Percentiles rank a stretch among this genome's conserved stretches.
phyloP scores from a whole-genome alignment of 2,113 vertebrate species.

The Hyaena hyaena region DNA sequence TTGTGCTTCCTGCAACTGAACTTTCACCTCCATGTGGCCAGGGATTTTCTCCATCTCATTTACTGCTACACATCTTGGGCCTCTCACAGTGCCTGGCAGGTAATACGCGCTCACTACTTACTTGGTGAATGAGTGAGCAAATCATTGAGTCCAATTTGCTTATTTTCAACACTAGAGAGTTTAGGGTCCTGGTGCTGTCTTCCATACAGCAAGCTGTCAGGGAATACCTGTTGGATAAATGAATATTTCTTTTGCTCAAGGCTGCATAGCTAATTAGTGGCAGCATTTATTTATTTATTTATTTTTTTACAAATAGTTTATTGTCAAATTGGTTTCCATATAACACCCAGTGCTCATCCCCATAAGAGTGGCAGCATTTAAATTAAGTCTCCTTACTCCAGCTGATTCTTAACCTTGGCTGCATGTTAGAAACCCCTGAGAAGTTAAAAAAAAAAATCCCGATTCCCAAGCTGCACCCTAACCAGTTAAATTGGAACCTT shows the following conservation, averaged over 20 bases:
- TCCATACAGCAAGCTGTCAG: not conserved
- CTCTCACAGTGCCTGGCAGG: not conserved
- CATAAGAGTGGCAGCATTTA: not conserved
- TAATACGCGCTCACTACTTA: not conserved
- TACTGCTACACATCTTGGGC: not conserved
- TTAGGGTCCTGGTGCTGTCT: not conserved
- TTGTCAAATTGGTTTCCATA: too few species aligned
- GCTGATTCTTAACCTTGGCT: conserved; percentile 43
- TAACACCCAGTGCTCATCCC: too few species aligned
- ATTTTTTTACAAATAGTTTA: too few species aligned
- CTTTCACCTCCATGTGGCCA: not conserved
- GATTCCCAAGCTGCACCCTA: not conserved
- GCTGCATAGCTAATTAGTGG: conserved; percentile 47
- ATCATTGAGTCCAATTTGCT: not conserved
- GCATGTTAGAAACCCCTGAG: conserved; percentile 6
- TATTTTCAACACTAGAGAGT: not conserved
- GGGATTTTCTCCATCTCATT: not conserved
- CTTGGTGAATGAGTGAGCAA: not conserved
- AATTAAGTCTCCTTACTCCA: conserved; percentile 4
- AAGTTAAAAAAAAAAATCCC: not conserved
- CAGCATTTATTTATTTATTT: not conserved
- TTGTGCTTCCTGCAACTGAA: not conserved
- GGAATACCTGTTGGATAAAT: not conserved
- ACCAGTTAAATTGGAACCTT: conserved; percentile 36
- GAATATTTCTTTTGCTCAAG: conserved; percentile 59